A percentile compares a stretch with the other conserved stretches of the same genome.
Conservation (phyloP, 2,888 invertebrate species). For the Schizaphis graminum region DNA sequence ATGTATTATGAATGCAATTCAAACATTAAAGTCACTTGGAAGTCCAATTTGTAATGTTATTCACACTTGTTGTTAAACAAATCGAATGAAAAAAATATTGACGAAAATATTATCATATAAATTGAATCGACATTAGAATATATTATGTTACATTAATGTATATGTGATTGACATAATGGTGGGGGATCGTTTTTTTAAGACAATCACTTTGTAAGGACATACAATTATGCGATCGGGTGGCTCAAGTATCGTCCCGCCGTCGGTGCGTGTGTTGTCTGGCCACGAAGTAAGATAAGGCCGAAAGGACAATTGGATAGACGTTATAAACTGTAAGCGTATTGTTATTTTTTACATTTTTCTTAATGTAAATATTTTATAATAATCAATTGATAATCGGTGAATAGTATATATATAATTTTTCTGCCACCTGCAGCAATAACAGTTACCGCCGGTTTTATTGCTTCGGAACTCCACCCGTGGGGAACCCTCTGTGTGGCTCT, state of each 20-base stretch:
- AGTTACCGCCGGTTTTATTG: neutral
- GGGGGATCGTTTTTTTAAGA: too few species aligned
- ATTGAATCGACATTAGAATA: too few species aligned
- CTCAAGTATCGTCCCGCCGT: too few species aligned
- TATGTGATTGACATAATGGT: too few species aligned
- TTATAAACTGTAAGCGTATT: neutral
- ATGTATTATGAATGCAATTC: too few species aligned
- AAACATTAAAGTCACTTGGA: too few species aligned
- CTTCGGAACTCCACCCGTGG: neutral
- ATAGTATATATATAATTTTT: neutral
- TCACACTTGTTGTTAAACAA: too few species aligned
- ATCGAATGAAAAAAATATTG: too few species aligned
- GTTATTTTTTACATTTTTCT: neutral
- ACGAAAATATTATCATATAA: too few species aligned
- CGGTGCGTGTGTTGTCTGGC: neutral
- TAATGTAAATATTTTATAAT: neutral
- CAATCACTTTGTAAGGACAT: neutral
- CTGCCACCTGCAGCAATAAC: neutral
- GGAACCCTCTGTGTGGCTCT: neutral
- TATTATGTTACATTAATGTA: too few species aligned
- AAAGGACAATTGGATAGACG: neutral
- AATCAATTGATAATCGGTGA: neutral
- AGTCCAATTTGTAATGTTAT: too few species aligned
- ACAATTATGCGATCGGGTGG: neutral
- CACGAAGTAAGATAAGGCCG: neutral